Evolutionary conservation across 2,113 vertebrate genomes (phyloP).

Genomic region (Hucho hucho): DNA sequence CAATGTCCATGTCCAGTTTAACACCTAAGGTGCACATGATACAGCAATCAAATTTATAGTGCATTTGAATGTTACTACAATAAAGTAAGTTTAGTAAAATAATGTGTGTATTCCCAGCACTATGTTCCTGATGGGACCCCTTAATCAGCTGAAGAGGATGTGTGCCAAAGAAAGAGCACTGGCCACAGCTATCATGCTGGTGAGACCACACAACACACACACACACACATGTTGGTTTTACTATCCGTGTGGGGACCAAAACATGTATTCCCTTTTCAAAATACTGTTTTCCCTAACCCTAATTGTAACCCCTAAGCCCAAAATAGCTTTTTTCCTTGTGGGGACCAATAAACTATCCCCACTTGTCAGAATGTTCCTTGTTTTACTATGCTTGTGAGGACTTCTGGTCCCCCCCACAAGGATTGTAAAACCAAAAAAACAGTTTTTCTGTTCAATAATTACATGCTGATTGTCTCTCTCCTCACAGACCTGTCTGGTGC

Average conservation of each 20-base stretch:
- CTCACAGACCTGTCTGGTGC: conserved; percentile 76
- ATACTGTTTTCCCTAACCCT: background rate
- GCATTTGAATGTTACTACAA: too few species aligned
- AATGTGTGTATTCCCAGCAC: conserved; percentile 71
- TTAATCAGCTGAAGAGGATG: conserved; percentile 88
- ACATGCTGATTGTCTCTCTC: background rate
- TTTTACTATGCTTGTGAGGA: background rate
- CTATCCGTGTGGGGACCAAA: background rate
- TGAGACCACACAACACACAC: conserved; percentile 57
- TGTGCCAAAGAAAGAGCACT: conserved; percentile 84
- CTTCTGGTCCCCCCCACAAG: background rate
- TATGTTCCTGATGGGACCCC: conserved; percentile 87
- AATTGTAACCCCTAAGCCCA: background rate
- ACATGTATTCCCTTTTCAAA: too few species aligned
- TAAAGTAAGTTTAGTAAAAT: too few species aligned
- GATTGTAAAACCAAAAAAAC: too few species aligned
- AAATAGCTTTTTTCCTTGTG: background rate
- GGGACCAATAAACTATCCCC: background rate
- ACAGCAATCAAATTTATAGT: background rate
- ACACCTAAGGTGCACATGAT: background rate
- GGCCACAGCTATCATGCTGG: conserved; percentile 87
- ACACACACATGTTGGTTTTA: background rate
- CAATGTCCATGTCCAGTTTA: background rate
- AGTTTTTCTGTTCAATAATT: too few species aligned
- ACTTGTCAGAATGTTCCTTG: too few species aligned